These are phyloP conservation scores for Polydrusus cervinus DNA, from an alignment of 2,888 invertebrate genomes.

Conservation along the genomic window DNA sequence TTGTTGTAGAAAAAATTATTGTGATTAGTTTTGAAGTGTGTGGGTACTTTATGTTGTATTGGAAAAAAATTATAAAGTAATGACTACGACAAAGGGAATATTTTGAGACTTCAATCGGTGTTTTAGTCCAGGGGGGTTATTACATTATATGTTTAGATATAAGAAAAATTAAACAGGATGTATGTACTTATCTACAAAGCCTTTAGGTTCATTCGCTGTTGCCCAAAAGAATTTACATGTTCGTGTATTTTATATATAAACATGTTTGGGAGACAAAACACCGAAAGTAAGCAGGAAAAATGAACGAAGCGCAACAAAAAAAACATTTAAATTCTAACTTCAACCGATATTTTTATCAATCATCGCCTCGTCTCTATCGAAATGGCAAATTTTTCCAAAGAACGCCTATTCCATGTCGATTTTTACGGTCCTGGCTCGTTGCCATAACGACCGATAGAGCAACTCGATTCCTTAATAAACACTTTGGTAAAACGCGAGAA, in stretches of 20 bases:
- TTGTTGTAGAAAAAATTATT: no score
- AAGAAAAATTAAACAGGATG: no score
- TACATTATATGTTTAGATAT: no score
- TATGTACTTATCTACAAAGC: no score
- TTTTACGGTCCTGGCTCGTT: constrained; percentile 13
- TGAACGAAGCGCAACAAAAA: not conserved
- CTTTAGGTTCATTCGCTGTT: no score
- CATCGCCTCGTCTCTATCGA: not conserved
- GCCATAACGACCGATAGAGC: constrained; percentile 25
- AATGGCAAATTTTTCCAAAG: constrained; percentile 21
- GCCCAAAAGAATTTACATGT: no score
- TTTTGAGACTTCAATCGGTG: no score
- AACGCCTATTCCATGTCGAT: constrained; percentile 25
- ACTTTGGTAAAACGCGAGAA: constrained; percentile 32
- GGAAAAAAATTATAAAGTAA: no score
- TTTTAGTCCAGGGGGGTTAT: no score
- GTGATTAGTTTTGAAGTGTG: not conserved
- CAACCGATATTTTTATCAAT: constrained; percentile 17
- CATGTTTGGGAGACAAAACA: not conserved
- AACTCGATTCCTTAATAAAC: constrained; percentile 34
- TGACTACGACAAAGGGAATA: no score
- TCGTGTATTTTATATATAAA: not conserved
- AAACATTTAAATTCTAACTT: constrained; percentile 10
- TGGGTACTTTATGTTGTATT: not conserved
- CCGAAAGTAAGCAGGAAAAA: not conserved